Evolutionary conservation across 2,797 vertebrate species (phyloP).

Genomic region (Schizopygopsis pylzovi): DNA sequence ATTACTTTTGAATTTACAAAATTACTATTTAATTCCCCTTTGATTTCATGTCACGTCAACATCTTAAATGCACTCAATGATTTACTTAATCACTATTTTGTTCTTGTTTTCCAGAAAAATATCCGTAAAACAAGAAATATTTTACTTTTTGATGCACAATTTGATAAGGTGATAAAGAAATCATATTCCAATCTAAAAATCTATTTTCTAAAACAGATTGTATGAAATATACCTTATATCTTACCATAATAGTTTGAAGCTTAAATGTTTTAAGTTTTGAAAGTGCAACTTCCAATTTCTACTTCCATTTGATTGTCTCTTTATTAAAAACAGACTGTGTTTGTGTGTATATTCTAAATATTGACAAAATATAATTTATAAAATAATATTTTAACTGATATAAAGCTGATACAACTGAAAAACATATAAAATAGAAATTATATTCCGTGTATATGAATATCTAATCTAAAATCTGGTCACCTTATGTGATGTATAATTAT

Average conservation of each 20-base stretch:
- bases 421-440: no score
- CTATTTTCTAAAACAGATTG: background rate
- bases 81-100: background rate
- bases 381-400: no score
- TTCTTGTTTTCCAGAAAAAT: background rate
- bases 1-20: background rate
- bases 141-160: background rate
- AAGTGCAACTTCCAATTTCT: background rate
- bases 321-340: background rate
- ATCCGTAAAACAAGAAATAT: background rate
- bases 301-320: background rate
- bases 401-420: no score
- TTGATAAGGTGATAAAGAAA: background rate
- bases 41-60: constrained; percentile 1
- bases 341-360: no score
- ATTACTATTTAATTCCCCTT: background rate
- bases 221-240: no score
- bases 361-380: no score
- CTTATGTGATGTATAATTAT: background rate
- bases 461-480: no score
- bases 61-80: background rate
- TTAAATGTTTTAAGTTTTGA: background rate
- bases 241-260: no score
- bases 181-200: background rate
- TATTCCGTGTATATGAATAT: no score